Evolutionary conservation across 2,113 vertebrate genomes (phyloP).

Genomic region (Agapornis roseicollis): DNA sequence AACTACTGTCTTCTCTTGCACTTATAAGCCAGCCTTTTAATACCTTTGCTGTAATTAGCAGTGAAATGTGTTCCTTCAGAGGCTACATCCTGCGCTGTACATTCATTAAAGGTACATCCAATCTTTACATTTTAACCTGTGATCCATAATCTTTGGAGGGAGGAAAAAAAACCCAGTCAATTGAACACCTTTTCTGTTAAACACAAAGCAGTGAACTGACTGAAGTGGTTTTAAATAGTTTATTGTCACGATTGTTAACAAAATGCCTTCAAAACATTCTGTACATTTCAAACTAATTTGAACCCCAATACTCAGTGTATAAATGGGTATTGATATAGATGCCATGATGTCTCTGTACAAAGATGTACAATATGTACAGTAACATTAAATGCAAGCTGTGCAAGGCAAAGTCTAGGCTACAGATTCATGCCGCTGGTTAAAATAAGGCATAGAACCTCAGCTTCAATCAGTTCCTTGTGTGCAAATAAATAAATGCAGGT

Average conservation of each 20-base stretch:
- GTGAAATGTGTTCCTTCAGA: background rate
- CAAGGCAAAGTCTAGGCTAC: constrained; percentile 75
- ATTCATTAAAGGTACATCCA: background rate
- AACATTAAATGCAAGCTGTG: constrained; percentile 80
- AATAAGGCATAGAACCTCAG: constrained; percentile 73
- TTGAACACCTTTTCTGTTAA: background rate
- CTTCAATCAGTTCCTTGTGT: constrained; percentile 60
- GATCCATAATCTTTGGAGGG: constrained; percentile 78
- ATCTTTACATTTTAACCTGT: background rate
- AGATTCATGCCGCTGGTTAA: constrained; percentile 80
- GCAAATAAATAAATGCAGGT: constrained; percentile 72
- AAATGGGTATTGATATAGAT: constrained; percentile 69
- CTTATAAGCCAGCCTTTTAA: background rate
- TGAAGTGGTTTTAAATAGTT: constrained; percentile 76
- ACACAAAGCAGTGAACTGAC: constrained; percentile 69
- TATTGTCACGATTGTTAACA: constrained; percentile 84
- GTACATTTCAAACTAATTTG: constrained; percentile 85
- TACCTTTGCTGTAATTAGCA: background rate
- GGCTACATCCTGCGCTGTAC: background rate
- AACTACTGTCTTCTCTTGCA: background rate
- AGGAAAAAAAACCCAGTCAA: background rate
- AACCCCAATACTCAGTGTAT: constrained; percentile 70
- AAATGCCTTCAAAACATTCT: constrained; percentile 89
- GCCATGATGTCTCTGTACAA: constrained; percentile 86
- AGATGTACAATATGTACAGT: constrained; percentile 97